Percentiles rank a stretch among this genome's conserved stretches.
phyloP scores from a whole-genome alignment of 2,797 vertebrate species.

The Delichon dasypus region DNA sequence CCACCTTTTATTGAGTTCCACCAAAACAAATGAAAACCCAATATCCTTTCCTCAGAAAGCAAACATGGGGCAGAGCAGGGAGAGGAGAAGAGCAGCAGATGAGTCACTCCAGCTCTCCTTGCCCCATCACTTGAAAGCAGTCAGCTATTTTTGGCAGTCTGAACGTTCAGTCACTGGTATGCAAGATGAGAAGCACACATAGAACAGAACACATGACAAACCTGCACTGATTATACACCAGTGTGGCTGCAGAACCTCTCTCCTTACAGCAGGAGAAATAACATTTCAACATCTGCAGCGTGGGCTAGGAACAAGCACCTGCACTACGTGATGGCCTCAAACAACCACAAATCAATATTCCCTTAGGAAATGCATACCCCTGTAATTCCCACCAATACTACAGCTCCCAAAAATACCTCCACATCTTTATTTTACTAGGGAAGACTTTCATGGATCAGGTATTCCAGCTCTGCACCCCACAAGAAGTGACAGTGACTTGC shows the following conservation, averaged over 20 bases:
- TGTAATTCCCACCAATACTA: background rate
- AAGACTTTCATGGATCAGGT: rapidly evolving
- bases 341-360: rapidly evolving
- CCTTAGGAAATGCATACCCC: rapidly evolving
- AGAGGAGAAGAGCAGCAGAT: background rate
- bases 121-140: no score
- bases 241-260: background rate
- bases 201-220: no score
- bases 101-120: background rate
- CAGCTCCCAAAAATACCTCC: background rate
- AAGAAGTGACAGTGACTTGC: background rate
- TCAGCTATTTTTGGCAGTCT: no score
- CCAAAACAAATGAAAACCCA: background rate
- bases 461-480: background rate
- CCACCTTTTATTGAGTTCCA: background rate
- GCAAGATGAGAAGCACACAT: no score
- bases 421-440: background rate
- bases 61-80: background rate
- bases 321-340: background rate
- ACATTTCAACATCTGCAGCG: background rate
- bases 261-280: background rate
- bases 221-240: no score
- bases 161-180: no score
- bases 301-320: background rate
- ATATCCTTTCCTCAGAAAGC: background rate